phyloP scores from a whole-genome alignment of 2,888 invertebrate genomes.

The Lasioglossum malachurum region DNA sequence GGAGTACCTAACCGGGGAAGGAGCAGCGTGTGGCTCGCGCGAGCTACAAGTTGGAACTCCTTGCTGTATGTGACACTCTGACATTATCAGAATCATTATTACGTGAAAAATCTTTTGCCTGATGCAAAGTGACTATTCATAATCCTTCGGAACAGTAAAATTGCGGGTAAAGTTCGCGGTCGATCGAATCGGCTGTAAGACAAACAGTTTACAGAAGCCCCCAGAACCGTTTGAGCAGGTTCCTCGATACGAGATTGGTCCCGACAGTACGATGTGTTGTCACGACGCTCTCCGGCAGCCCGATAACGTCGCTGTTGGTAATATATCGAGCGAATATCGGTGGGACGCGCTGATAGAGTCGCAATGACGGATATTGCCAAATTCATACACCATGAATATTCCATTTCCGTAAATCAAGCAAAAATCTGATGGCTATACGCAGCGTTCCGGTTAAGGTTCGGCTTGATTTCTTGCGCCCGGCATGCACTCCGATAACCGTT shows the following conservation, averaged over 20 bases:
- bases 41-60: too few species aligned
- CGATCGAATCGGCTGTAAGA: neutral
- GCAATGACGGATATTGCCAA: slow-evolving; percentile 77
- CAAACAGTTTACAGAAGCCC: neutral
- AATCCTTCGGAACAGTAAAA: neutral
- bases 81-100: too few species aligned
- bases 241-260: neutral
- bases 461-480: slow-evolving; percentile 28
- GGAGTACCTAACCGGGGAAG: too few species aligned
- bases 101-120: too few species aligned
- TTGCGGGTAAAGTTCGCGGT: neutral
- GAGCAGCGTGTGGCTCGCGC: too few species aligned
- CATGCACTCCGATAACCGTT: neutral
- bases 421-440: slow-evolving; percentile 24
- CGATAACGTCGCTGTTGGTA: slow-evolving; percentile 60
- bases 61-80: too few species aligned
- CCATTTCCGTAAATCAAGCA: slow-evolving; percentile 64
- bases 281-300: slow-evolving; percentile 11
- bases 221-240: neutral
- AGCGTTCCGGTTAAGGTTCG: neutral
- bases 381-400: slow-evolving; percentile 77
- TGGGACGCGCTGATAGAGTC: slow-evolving; percentile 63
- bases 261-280: slow-evolving; percentile 14
- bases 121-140: neutral
- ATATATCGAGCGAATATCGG: slow-evolving; percentile 55